A percentile compares a stretch with the other conserved stretches of the same genome.
Conservation (phyloP, 1,140 invertebrate species). For the Phymastichus coffea region DNA sequence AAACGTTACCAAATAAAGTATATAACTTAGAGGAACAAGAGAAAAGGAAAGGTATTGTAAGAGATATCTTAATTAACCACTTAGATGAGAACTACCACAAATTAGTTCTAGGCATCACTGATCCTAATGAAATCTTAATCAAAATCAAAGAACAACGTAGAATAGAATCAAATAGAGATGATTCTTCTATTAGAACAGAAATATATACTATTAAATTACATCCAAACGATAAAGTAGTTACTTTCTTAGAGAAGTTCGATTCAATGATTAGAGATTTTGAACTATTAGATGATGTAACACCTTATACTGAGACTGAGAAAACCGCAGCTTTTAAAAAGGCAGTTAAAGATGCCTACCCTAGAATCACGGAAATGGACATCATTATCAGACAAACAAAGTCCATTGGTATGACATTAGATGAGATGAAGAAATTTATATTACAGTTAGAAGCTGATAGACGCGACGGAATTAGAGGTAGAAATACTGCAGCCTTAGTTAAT, state of each 20-base stretch:
- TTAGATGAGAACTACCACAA: conserved; percentile 36
- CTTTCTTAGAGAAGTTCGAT: conserved; percentile 34
- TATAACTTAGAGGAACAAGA: neutral
- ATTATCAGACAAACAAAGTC: neutral
- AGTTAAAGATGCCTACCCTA: neutral
- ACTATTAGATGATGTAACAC: neutral
- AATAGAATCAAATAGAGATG: conserved; percentile 29
- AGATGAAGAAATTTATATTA: neutral
- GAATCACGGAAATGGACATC: neutral
- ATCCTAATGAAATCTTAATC: conserved; percentile 30
- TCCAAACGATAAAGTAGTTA: conserved; percentile 26
- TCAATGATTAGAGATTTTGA: neutral
- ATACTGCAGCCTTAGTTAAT: neutral
- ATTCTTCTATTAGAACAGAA: conserved; percentile 26
- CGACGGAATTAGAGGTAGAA: neutral
- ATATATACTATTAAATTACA: conserved; percentile 34
- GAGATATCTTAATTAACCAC: conserved; percentile 30
- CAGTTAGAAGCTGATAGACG: neutral
- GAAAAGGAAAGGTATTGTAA: neutral
- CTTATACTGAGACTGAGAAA: neutral
- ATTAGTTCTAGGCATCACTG: conserved; percentile 28
- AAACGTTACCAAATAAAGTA: too few species aligned
- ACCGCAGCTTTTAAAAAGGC: neutral
- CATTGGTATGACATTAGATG: neutral
- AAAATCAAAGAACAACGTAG: conserved; percentile 27